phyloP scores from a whole-genome alignment of 1,140 invertebrate genomes.

The Cydia strobilella region DNA sequence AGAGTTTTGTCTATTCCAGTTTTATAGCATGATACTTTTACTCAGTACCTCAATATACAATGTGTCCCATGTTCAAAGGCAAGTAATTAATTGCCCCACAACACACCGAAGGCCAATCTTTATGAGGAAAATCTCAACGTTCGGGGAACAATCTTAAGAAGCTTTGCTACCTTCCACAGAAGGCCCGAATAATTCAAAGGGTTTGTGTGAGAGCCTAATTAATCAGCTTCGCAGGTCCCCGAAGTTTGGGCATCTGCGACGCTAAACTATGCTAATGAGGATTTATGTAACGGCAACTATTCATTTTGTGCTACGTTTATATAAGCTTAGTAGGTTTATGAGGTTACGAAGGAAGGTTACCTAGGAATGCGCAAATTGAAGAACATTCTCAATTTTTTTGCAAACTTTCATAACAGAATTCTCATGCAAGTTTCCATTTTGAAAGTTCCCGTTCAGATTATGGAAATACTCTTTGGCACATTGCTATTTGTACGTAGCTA shows the following conservation, averaged over 20 bases:
- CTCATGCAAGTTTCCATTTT: too few relatives aligned
- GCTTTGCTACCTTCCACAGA: constrained; percentile 25
- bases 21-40: not conserved
- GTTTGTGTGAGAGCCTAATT: constrained; percentile 20
- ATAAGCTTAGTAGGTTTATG: not conserved
- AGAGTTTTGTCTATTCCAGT: too few relatives aligned
- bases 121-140: constrained; percentile 21
- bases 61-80: constrained; percentile 8
- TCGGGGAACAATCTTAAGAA: constrained; percentile 31
- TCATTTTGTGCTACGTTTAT: constrained; percentile 11
- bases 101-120: constrained; percentile 26
- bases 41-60: not conserved
- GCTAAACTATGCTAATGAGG: constrained; percentile 31
- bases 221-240: constrained; percentile 22
- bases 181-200: constrained; percentile 28
- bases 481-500: too few relatives aligned
- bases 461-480: too few relatives aligned
- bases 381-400: too few relatives aligned
- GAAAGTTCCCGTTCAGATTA: too few relatives aligned
- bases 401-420: too few relatives aligned
- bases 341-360: too few relatives aligned
- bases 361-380: too few relatives aligned
- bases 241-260: constrained; percentile 18
- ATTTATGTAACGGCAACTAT: constrained; percentile 27
- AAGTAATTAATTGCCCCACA: constrained; percentile 25